phyloP scores from a whole-genome alignment of 2,113 vertebrate genomes.

The Aepyceros melampus region DNA sequence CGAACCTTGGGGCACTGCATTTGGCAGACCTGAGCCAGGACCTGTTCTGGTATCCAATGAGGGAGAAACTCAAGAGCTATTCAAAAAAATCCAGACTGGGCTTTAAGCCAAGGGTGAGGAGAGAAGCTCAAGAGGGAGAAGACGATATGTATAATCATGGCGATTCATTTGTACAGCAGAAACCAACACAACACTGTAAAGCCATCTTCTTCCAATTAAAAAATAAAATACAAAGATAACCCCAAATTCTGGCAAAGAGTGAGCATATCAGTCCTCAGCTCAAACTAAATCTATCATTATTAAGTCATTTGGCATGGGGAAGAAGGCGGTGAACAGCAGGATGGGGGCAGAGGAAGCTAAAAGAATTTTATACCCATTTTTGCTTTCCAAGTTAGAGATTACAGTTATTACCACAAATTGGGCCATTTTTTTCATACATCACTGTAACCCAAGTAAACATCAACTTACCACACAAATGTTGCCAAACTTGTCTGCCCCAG shows the following conservation, averaged over 20 bases:
- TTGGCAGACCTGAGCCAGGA: background rate
- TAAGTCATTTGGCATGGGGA: background rate
- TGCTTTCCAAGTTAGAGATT: background rate
- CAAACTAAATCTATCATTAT: background rate
- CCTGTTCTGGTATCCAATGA: background rate
- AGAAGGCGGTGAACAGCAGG: background rate
- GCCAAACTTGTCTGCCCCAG: conserved; percentile 97
- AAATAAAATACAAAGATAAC: background rate
- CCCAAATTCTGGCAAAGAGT: background rate
- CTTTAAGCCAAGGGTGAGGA: background rate
- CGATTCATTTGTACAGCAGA: background rate
- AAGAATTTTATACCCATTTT: background rate
- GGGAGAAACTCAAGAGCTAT: background rate
- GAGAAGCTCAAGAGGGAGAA: background rate
- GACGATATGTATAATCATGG: background rate
- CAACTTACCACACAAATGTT: conserved; percentile 96
- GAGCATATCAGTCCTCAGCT: background rate
- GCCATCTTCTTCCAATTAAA: background rate
- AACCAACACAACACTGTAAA: background rate
- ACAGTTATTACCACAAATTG: background rate
- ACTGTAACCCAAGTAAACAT: background rate
- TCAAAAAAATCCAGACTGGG: background rate
- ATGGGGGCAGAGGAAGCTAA: background rate
- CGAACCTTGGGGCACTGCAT: background rate
- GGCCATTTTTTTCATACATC: background rate